A percentile compares a stretch with the other conserved stretches of the same genome.
Evolutionary conservation across 2,113 vertebrate genomes (phyloP).

Genomic region (Laticauda colubrina): DNA sequence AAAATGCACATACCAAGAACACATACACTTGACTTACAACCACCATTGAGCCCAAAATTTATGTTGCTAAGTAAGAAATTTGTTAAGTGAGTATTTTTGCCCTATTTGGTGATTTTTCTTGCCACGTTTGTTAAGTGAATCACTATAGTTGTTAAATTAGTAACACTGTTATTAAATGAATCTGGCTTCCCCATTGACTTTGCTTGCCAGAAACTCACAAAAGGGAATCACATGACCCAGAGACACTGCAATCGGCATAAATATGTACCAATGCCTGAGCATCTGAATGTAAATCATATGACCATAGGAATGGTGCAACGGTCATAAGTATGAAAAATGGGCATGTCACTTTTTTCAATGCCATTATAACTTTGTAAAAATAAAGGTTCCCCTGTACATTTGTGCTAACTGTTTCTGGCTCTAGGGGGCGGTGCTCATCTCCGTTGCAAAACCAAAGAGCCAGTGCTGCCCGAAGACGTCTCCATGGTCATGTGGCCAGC

Average conservation of each 20-base stretch:
- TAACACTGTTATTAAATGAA: neutral
- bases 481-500: too few relatives aligned
- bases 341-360: neutral
- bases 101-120: neutral
- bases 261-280: neutral
- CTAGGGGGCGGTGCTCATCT: too few relatives aligned
- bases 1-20: neutral
- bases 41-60: neutral
- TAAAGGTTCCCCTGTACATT: too few relatives aligned
- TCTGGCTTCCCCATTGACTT: neutral
- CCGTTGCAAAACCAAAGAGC: too few relatives aligned
- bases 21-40: neutral
- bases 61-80: neutral
- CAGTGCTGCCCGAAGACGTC: too few relatives aligned
- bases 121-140: neutral
- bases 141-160: neutral
- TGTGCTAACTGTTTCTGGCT: too few relatives aligned
- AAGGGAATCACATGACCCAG: neutral
- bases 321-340: neutral
- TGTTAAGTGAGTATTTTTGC: neutral
- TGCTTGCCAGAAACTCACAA: neutral
- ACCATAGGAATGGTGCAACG: neutral
- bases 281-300: neutral
- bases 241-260: neutral
- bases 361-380: neutral